phyloP scores from a whole-genome alignment of 2,797 vertebrate species.

The Rhinoraja longicauda region DNA sequence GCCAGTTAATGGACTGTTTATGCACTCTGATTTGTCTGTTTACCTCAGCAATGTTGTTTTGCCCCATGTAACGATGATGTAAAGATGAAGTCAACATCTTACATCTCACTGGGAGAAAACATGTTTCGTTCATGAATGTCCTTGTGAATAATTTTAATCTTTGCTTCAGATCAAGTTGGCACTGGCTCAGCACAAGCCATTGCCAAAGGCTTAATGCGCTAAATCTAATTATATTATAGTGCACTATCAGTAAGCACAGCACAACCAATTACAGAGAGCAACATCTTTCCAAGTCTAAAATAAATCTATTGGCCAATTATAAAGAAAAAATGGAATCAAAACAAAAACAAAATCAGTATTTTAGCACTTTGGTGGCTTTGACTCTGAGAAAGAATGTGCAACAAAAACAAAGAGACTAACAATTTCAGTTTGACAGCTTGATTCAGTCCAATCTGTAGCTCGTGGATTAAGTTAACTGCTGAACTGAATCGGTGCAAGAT shows the following conservation, averaged over 20 bases:
- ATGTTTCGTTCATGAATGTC: neutral
- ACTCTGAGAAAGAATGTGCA: neutral
- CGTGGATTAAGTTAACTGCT: neutral
- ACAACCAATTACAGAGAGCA: neutral
- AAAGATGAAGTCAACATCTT: slow-evolving; percentile 5
- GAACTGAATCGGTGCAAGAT: slow-evolving; percentile 2
- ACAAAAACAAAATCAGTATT: neutral
- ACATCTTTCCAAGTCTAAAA: neutral
- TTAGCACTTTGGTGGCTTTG: neutral
- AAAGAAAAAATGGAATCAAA: neutral
- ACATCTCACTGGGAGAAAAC: slow-evolving; percentile 6
- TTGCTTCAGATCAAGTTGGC: neutral
- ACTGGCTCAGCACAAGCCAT: neutral
- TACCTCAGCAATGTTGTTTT: neutral
- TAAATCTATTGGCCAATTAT: neutral
- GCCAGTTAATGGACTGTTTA: neutral
- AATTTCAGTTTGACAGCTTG: neutral
- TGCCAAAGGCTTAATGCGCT: neutral
- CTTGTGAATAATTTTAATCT: slow-evolving; percentile 19
- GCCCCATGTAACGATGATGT: neutral
- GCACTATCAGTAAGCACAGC: neutral
- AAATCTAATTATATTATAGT: slow-evolving; percentile 14
- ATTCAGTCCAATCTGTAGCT: neutral
- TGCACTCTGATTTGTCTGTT: slow-evolving; percentile 8
- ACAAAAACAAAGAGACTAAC: neutral